Conservation (phyloP, 2,797 vertebrate species). For the Allobates femoralis region DNA sequence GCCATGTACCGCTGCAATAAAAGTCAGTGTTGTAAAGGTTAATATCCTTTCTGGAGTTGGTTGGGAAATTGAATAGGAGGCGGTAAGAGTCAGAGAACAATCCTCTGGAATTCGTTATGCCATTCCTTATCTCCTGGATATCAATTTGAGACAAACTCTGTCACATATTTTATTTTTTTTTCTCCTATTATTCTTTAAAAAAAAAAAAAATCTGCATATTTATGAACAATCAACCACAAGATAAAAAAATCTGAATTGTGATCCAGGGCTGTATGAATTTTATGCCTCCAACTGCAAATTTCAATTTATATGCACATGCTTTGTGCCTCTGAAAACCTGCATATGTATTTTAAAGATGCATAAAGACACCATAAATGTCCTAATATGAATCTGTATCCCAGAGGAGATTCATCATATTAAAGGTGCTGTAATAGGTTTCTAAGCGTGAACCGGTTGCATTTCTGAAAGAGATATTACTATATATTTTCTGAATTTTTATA, state of each 20-base stretch:
- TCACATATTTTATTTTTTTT: conserved; percentile 34
- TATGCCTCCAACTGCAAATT: conserved; percentile 52
- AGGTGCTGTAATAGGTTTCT: conserved; percentile 44
- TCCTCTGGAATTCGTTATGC: conserved; percentile 40
- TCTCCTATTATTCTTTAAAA: conserved; percentile 29
- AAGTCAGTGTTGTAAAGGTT: conserved; percentile 57
- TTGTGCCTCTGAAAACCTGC: conserved; percentile 41
- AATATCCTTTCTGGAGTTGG: conserved; percentile 47
- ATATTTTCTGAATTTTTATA: conserved; percentile 19
- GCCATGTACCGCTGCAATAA: conserved; percentile 47
- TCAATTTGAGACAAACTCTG: conserved; percentile 32
- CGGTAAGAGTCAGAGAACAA: conserved; percentile 30
- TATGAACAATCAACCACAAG: conserved; percentile 38
- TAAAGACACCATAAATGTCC: conserved; percentile 55
- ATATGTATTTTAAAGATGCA: conserved; percentile 59
- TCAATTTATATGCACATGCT: conserved; percentile 61
- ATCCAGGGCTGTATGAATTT: conserved; percentile 32
- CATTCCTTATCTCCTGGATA: conserved; percentile 30
- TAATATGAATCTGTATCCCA: conserved; percentile 58
- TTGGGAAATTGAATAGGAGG: conserved; percentile 48
- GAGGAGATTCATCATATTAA: conserved; percentile 42
- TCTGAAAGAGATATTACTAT: conserved; percentile 39
- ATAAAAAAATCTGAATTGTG: conserved; percentile 1
- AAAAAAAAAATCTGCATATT: conserved; percentile 53
- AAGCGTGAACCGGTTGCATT: conserved; percentile 11